Percentiles rank a stretch among this genome's conserved stretches.
These are phyloP conservation scores for Campylorhamphus procurvoides DNA, from an alignment of 2,113 vertebrate genomes.

Conservation along the genomic window DNA sequence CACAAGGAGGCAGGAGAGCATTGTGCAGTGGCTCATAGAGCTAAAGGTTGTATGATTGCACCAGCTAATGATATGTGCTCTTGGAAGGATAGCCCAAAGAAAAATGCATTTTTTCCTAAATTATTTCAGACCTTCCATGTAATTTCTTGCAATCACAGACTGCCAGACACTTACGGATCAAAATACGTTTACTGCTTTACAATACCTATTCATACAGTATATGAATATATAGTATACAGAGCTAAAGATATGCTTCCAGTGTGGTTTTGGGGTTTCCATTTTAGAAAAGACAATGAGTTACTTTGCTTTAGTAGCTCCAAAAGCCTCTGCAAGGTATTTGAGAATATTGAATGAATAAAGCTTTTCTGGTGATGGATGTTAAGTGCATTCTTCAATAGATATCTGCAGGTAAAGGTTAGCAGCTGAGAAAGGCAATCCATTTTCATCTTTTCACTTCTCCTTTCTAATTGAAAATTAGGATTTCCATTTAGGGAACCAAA, in stretches of 20 bases:
- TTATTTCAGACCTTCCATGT: background rate
- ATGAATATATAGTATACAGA: background rate
- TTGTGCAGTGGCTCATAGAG: background rate
- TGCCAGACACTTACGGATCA: background rate
- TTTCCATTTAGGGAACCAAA: slow-evolving; percentile 45
- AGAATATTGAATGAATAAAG: background rate
- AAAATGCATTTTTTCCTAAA: background rate
- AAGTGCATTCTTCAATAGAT: background rate
- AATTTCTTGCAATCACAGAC: background rate
- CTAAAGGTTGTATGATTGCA: background rate
- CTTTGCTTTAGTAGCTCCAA: background rate
- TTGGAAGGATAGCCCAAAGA: background rate
- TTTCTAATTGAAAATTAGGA: slow-evolving; percentile 38
- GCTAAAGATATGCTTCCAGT: background rate
- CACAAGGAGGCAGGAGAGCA: background rate
- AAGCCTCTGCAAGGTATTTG: background rate
- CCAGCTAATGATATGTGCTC: background rate
- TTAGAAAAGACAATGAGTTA: background rate
- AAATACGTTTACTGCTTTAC: background rate
- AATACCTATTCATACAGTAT: background rate
- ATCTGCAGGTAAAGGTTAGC: slow-evolving; percentile 27
- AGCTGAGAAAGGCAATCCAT: background rate
- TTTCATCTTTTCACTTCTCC: slow-evolving; percentile 26
- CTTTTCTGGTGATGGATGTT: background rate
- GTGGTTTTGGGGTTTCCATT: background rate